Evolutionary conservation across 2,888 invertebrate genomes (phyloP), one percentile per base, ranked within the genome.

Genomic region (Agrochola litura): DNA sequence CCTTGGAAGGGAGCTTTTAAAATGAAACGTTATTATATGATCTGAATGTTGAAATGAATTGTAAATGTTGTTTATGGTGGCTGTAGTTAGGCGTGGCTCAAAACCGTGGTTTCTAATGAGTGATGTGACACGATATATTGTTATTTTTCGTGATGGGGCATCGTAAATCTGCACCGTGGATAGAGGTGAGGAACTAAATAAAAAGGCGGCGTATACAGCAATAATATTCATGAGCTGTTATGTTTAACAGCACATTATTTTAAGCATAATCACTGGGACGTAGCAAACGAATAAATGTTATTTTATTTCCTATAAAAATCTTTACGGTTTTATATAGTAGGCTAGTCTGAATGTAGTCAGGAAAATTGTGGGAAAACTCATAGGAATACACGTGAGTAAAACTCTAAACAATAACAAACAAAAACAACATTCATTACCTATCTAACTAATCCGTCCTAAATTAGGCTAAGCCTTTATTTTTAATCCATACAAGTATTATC

Each of bases 1-100:
- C 80, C 67, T 85, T 87, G 72, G 43, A 73, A 68, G 73, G 58
- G 71, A 66, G 58, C 64, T 77, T 81, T 87, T 83, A 58, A 67
- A 78, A 74, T 78, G 25, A 68, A 71, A 77, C 52, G 37, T 65
- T 77, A 70, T 73, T 70, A 61, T 54, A 71, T 75, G 77, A 76
- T 78, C 77, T 76, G 78, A 81, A 81, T 69, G 43, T 43, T 43
- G 43, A 43, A 43, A 43, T 43, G 9, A 10, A 43, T 43, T 10
- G 10, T 78, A 65, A 76, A 64, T 75, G 67, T 64, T 80, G 46
- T 85, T 73, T 76, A 74, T 75, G 64, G 77, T 60, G 25, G 66
- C 37, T 67, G 73, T 83, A 84, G 79, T 82, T 76, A 87, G 80
- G 73, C 66, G 76, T 77, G 73, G 77, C 61, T 54, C 12, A 64